Percentiles rank a stretch among this genome's conserved stretches.
Evolutionary conservation across 2,797 vertebrate species (phyloP).

Genomic region (Graptemys geographica): DNA sequence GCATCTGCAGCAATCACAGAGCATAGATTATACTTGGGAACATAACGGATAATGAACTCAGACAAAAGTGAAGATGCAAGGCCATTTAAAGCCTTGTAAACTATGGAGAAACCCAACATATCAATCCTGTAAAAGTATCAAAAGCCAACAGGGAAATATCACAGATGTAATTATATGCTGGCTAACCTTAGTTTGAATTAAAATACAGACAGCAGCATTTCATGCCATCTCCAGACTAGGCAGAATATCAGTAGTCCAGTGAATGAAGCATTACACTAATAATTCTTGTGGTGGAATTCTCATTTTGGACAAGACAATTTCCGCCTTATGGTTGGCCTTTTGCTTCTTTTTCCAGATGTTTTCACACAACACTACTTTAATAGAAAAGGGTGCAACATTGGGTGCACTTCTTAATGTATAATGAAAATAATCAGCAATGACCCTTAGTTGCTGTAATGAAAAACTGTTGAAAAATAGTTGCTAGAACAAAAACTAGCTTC

Average conservation of each 20-base stretch:
- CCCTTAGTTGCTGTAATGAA: not conserved
- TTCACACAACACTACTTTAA: not conserved
- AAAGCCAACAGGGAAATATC: constrained; percentile 53
- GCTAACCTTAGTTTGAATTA: constrained; percentile 60
- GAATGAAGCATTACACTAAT: constrained; percentile 46
- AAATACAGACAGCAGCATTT: constrained; percentile 36
- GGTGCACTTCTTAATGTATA: not conserved
- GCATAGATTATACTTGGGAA: constrained; percentile 43
- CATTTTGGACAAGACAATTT: constrained; percentile 41
- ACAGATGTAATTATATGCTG: constrained; percentile 47
- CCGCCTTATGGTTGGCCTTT: constrained; percentile 8
- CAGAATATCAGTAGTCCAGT: constrained; percentile 33
- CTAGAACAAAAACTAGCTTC: not conserved
- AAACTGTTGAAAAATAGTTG: not conserved
- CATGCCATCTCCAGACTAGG: constrained; percentile 5
- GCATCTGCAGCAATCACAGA: constrained; percentile 38
- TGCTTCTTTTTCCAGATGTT: constrained; percentile 14
- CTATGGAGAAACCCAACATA: constrained; percentile 55
- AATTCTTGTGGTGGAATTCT: constrained; percentile 35
- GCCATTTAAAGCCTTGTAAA: constrained; percentile 57
- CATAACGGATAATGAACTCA: constrained; percentile 45
- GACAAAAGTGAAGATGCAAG: constrained; percentile 33
- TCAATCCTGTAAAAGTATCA: constrained; percentile 49
- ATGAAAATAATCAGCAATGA: not conserved
- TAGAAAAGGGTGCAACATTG: not conserved